A percentile compares a stretch with the other conserved stretches of the same genome.
phyloP scores from a whole-genome alignment of 2,797 vertebrate species.

The Nannoperca obscura region DNA sequence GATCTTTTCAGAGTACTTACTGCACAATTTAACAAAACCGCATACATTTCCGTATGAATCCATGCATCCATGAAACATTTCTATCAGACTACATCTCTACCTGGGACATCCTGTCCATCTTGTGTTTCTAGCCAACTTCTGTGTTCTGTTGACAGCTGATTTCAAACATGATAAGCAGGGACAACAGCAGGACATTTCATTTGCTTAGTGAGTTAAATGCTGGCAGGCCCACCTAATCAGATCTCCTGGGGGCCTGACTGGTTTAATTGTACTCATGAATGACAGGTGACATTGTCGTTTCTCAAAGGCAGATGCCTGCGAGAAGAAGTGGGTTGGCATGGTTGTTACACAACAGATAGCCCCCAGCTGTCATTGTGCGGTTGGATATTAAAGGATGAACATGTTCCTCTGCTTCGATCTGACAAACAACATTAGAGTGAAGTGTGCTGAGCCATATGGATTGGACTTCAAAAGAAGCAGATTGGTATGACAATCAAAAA shows the following conservation, averaged over 20 bases:
- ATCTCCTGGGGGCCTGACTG: constrained; percentile 62
- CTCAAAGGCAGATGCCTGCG: constrained; percentile 62
- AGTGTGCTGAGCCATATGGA: constrained; percentile 57
- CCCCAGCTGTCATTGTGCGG: constrained; percentile 57
- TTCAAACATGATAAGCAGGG: constrained; percentile 57
- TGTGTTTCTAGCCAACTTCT: constrained; percentile 37
- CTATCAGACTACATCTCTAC: constrained; percentile 12
- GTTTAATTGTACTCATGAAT: constrained; percentile 65
- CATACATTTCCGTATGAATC: constrained; percentile 25
- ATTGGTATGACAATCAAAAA: constrained; percentile 49
- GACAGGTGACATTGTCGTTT: constrained; percentile 79
- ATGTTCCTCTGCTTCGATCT: constrained; percentile 52
- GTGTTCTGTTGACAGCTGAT: constrained; percentile 57
- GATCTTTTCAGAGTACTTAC: constrained; percentile 35
- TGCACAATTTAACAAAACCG: constrained; percentile 10
- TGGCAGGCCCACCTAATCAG: constrained; percentile 63
- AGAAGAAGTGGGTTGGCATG: constrained; percentile 51
- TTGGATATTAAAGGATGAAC: constrained; percentile 39
- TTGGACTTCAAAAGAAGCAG: constrained; percentile 50
- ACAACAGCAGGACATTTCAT: constrained; percentile 60
- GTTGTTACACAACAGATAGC: constrained; percentile 55
- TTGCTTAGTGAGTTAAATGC: constrained; percentile 67
- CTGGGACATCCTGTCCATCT: constrained; percentile 40
- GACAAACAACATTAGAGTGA: constrained; percentile 68
- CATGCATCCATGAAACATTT: constrained; percentile 18